Base-by-base conservation (phyloP, 2,888 invertebrate genomes). In the Harpalus rubripes region DNA sequence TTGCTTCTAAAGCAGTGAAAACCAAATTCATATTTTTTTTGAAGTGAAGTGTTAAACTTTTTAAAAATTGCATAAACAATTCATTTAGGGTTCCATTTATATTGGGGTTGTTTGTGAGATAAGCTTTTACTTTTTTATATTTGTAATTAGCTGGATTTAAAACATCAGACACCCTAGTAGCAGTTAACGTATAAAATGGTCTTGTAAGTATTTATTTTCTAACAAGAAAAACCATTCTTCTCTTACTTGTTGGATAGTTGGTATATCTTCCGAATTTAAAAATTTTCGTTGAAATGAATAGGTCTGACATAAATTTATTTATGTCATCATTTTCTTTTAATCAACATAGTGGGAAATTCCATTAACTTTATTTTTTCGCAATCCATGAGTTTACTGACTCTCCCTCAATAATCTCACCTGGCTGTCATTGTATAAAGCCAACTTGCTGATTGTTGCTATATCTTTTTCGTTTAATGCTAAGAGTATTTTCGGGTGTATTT, bases 261-360 rank as follows among this genome's bases (percentile, higher is more conserved):
- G 44, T 44, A 44, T 44, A 44, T 44, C 44, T 44, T 44, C 44
- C 10, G 44, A 44, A 44, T 44, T 44, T 10, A 44, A 44, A 10
- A 44, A 44, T 44, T 44, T 44, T 44, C 44, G 1, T 44, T 44
- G 44, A 44, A 44, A 44, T 44, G 44, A 44, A 44, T 44, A 44
- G 44, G 44, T 44, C 44, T 44, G 44, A 44, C 44, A 44, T 44
- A 44, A 44, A 44, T 44, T 44, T 44, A 44, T 44, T 44, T 44
- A 44, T 44, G 44, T 44, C 44, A 44, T 44, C 44, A 44, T 44
- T 44, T 44, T 44, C 44, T 44, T 44, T 44, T 44, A 44, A 44
- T 3, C 44, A 1, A 1, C 44, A 44, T 44, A 44, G 44, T 44
- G 44, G 1, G 44, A 44, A 44, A 44, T 44, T 44, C 44, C 10